Conservation (phyloP, 2,797 vertebrate genomes). For the Myiotriccus ornatus region DNA sequence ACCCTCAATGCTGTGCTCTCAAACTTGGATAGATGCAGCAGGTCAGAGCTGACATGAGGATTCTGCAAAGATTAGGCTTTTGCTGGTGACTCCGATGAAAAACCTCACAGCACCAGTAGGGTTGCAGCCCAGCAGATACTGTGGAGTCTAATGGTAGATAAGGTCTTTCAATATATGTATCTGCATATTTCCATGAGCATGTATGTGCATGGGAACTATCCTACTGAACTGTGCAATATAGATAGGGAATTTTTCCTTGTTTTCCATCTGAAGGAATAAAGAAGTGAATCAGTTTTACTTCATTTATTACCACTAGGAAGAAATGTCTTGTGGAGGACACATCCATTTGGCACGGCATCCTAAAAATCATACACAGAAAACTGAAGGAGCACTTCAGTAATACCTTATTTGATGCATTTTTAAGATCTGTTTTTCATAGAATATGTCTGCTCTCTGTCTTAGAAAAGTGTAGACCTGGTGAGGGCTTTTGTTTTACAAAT, state of each 20-base stretch:
- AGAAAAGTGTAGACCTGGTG: neutral
- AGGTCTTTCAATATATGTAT: neutral
- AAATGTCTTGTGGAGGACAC: neutral
- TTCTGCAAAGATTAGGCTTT: neutral
- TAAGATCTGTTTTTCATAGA: neutral
- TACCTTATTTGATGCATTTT: neutral
- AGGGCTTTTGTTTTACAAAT: neutral
- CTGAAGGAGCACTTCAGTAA: neutral
- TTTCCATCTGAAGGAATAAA: neutral
- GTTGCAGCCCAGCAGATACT: neutral
- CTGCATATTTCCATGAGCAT: neutral
- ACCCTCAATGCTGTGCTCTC: neutral
- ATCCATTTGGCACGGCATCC: neutral
- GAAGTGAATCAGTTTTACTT: neutral
- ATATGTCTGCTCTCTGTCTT: neutral
- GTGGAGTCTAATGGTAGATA: neutral
- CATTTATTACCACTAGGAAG: neutral
- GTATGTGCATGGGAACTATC: neutral
- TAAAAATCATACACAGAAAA: neutral
- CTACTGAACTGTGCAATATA: neutral
- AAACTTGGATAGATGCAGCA: neutral
- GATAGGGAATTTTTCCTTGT: neutral
- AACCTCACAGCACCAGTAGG: neutral
- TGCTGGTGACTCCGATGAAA: neutral
- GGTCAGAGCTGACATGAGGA: rapidly evolving